Base-by-base conservation (phyloP, 2,888 invertebrate genomes). In the Strigamia maritima region DNA sequence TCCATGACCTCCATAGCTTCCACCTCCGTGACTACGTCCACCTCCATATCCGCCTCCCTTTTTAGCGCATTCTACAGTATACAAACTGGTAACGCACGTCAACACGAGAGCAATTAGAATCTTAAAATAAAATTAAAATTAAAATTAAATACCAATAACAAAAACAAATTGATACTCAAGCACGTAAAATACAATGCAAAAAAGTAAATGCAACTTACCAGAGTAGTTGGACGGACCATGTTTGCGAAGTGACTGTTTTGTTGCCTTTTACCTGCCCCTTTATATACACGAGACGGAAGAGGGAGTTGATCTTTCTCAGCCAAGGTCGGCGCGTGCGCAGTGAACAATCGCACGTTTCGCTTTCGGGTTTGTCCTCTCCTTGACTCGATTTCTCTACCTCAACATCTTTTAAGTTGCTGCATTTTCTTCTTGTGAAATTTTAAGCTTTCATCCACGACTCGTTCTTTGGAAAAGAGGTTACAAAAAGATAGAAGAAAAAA, bases 321-420 rank as follows among this genome's bases (percentile, higher is more conserved):
- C 60, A 65, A 65, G 60, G 60, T 19, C 60, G 60, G 60, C 60
- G 60, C 60, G 60, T 65, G 60, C 60, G 60, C 60, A 65, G 1
- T 65, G 60, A 65, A 65, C 60, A 22, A n/a, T 65, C 7, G 22
- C 60, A 24, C 22, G 60, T 65, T 19, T 16, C 49, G 49, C 49
- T 49, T 49, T 19, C 49, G 35, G n/a, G 12, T 44, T n/a, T 44
- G 14, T 44, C 44, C 44, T 44, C 44, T 14, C 44, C 44, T 44
- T 44, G 44, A 44, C 44, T 44, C 44, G 44, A n/a, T 44, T 44
- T 44, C 44, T 44, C 44, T 44, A 44, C 44, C 44, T 44, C 44
- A n/a, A 44, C 3, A 44, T 44, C 44, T 44, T n/a, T 44, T n/a
- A 44, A 10, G 44, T 44, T 44, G 44, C 44, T 44, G 44, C 14